Evolutionary conservation across 2,888 invertebrate species (phyloP), one percentile per base, ranked within the genome.

Genomic region (Leptura quadrifasciata): DNA sequence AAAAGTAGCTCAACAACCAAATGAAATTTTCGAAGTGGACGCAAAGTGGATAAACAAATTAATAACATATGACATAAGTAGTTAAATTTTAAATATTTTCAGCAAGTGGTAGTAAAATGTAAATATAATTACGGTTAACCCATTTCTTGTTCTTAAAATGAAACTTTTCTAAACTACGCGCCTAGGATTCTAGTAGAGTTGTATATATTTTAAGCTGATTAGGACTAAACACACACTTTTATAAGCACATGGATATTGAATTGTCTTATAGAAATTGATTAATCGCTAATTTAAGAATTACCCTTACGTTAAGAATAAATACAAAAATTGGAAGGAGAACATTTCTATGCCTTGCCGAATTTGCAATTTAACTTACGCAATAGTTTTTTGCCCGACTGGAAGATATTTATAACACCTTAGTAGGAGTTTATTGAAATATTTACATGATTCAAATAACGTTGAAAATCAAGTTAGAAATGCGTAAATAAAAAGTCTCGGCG

Each of bases 141-240:
- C 15, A 47, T 47, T 47, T 47, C 47, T 47, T 47, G 47, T 47
- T 47, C 47, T 47, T 47, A 47, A 47, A 47, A 47, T 47, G 12
- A 15, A 47, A 47, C 47, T 47, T 47, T 47, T 47, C 15, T 4
- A 47, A 47, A 47, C 47, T 47, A 15, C 47, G 47, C 47, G 15
- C 10, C 15, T 47, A 15, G 24, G 15, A 6, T 35, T 35, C 5
- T 35, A 35, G 10, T 35, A 3, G 35, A 27, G 1, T 35, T 8
- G 8, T 35, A 35, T 24, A 24, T 5, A 24, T 2, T 24, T 2
- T 24, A 5, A 24, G 2, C 24, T 24, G 5, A 2, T 24, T 24
- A 2, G 5, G 5, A 24, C 24, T 24, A 5, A 24, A 24, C 24
- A 24, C 2, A 24, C 24, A 24, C 24, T 24, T 24, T 24, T 24